Conservation (phyloP, 2,888 invertebrate genomes). For the Thymelicus lineola region DNA sequence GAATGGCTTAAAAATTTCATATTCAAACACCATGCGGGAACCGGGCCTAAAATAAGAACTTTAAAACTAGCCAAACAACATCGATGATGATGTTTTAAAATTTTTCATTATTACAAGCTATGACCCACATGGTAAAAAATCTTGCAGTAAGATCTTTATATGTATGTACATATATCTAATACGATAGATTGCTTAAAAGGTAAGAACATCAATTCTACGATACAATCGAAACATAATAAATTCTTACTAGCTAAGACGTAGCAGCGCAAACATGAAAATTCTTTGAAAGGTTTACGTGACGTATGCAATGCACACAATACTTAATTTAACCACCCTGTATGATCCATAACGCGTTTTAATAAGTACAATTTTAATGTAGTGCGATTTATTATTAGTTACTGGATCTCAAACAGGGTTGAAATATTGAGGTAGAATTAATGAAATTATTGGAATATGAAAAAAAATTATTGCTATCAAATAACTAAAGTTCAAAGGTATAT, state of each 20-base stretch:
- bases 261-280: conserved; percentile 42
- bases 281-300: conserved; percentile 36
- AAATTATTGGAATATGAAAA: background rate
- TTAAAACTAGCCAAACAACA: background rate
- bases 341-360: conserved; percentile 74
- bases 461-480: background rate
- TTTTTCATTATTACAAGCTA: background rate
- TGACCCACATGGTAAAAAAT: background rate
- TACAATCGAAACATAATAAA: conserved; percentile 39
- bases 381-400: conserved; percentile 8
- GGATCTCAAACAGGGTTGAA: conserved; percentile 34
- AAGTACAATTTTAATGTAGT: conserved; percentile 53
- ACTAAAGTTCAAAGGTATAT: background rate
- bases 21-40: conserved; percentile 2
- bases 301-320: conserved; percentile 63
- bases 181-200: conserved; percentile 16
- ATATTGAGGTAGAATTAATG: background rate
- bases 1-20: background rate
- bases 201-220: conserved; percentile 40
- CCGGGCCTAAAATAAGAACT: conserved; percentile 9
- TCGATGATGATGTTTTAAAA: background rate
- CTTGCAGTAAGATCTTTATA: background rate
- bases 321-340: conserved; percentile 80
- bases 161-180: no score
- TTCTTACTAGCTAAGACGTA: conserved; percentile 43